Evolutionary conservation across 2,797 vertebrate species (phyloP), one percentile per base, ranked within the genome.

Genomic region (Myripristis jacobus): DNA sequence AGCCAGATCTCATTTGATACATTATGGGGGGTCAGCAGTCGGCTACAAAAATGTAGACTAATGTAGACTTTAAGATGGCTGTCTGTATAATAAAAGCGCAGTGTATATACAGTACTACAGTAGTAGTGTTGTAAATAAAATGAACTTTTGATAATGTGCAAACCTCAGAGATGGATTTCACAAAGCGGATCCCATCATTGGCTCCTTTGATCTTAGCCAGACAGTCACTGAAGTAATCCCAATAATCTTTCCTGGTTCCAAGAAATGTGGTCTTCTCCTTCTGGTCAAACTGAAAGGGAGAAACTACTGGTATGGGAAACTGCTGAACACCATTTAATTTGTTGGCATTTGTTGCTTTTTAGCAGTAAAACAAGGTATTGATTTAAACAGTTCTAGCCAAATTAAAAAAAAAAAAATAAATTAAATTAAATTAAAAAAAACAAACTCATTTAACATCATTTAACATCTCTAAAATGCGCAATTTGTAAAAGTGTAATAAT

Each of bases 201-300:
- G 95, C 95, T 79, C 96, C 97, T 92, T 97, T 98, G 72, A 95
- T 91, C 82, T 96, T 98, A 53, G 94, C 94, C 84, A 98, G 85
- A 74, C 97, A 98, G 68, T 96, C 95, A 0, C 73, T 95, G 91
- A 98, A 97, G 81, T 97, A 98, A 86, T 98, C 96, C 97, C 97
- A 98, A 78, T 98, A 98, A 89, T 97, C 96, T 83, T 96, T 98
- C 79, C 92, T 96, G 80, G 87, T 95, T 1, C 96, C 96, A 74
- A 98, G 89, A 84, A 98, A 94, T 1, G 95, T 96, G 41, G 89
- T 94, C 76, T 96, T 98, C 87, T 97, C 96, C 38, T 97, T 98
- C 89, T 96, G 96, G 89, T 97, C 96, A 85, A 97, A 98, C 97
- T 98, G 87, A 78, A 80, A 85, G 3, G 52, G 55, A 52, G 21